phyloP scores from a whole-genome alignment of 2,888 invertebrate species.

The Dynastes maya region DNA sequence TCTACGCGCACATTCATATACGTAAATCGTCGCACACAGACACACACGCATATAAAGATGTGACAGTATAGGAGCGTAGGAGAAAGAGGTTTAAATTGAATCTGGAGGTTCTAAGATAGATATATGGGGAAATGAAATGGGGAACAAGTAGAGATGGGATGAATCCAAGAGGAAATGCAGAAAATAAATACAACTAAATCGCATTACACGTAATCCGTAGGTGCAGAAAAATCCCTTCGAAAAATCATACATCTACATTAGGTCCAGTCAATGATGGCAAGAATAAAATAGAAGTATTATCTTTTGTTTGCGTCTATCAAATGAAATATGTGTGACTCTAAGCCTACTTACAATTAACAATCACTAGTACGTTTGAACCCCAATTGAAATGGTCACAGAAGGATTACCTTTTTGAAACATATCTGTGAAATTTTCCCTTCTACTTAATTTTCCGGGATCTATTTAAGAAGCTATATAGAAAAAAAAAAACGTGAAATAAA shows the following conservation, averaged over 20 bases:
- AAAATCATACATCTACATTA: not conserved
- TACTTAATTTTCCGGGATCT: too few species aligned
- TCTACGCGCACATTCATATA: slow-evolving; percentile 28
- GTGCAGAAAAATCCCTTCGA: not conserved
- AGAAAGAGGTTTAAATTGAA: slow-evolving; percentile 32
- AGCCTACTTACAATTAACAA: too few species aligned
- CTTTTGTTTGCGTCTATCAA: too few species aligned
- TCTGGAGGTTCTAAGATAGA: slow-evolving; percentile 21
- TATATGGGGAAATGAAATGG: slow-evolving; percentile 16
- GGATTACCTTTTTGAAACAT: too few species aligned
- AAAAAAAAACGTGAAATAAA: too few species aligned
- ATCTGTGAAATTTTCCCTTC: too few species aligned
- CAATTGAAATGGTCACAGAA: too few species aligned
- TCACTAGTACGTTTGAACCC: too few species aligned
- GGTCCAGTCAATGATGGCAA: too few species aligned
- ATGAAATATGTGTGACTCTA: too few species aligned
- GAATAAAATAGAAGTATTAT: too few species aligned
- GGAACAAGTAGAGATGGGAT: not conserved
- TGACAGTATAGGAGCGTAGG: not conserved
- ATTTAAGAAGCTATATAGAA: too few species aligned
- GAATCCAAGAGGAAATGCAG: not conserved
- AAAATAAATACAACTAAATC: not conserved
- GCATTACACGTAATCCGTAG: not conserved
- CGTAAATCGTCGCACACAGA: slow-evolving; percentile 16
- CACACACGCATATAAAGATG: not conserved